Evolutionary conservation across 2,888 invertebrate species (phyloP).

Genomic region (Exocentrus adspersus): DNA sequence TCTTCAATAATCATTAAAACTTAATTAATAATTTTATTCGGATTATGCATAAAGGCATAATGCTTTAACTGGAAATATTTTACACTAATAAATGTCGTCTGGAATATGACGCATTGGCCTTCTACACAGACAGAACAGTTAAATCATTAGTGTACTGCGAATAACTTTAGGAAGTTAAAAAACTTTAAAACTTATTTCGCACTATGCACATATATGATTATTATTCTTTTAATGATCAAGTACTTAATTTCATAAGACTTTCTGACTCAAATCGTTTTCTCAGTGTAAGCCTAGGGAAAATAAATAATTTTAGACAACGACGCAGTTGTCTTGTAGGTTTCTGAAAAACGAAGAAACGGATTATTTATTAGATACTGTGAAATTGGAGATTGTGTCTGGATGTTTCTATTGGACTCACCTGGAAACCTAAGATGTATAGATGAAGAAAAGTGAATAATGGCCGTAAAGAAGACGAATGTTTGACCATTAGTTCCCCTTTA

Average conservation of each 20-base stretch:
- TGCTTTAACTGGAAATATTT: not conserved
- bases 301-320: not conserved
- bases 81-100: not conserved
- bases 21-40: slow-evolving; percentile 9
- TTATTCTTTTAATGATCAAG: too few species aligned
- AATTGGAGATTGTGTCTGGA: not conserved
- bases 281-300: not conserved
- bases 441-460: not conserved
- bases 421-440: not conserved
- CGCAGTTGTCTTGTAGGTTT: not conserved
- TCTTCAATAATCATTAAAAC: not conserved
- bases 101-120: not conserved
- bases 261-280: too few species aligned
- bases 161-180: too few species aligned
- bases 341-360: not conserved
- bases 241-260: too few species aligned
- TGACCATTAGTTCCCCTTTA: too few species aligned
- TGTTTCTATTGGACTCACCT: not conserved
- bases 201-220: too few species aligned
- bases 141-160: not conserved
- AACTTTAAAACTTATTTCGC: too few species aligned
- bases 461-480: not conserved
- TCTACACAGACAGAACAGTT: not conserved
- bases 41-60: slow-evolving; percentile 4
- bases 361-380: not conserved